Base-by-base conservation (phyloP, 2,888 invertebrate genomes). In the Aleiodes alternator region DNA sequence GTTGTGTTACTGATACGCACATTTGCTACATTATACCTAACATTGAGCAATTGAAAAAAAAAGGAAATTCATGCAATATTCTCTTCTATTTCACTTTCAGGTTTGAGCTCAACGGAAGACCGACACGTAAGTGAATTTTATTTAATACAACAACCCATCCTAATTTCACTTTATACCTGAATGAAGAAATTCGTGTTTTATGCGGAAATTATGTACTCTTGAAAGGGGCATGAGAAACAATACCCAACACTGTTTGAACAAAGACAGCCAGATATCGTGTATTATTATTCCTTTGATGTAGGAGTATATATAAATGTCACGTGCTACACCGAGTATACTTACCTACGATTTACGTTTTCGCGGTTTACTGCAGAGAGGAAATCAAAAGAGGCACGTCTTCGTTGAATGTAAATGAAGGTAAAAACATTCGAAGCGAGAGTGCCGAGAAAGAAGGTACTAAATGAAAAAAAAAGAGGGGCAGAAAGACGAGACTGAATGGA, bases 61-160 rank as follows among this genome's bases (percentile, higher is more conserved):
- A 34, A 34, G 43, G 16, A 43, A 64, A 11, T 48, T n/a, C 38
- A 64, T 64, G 43, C 4, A 43, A 38, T 16, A 64, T 43, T 43
- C 43, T 43, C 64, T 79, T 77, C 78, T 83, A 81, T 78, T 79
- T 85, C 75, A 86, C 84, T 88, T 90, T 69, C 91, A 92, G 93
- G 92, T 88, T 91, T 93, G 87, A 93, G 92, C 87, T 92, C 93
- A 64, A 91, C 92, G 71, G 93, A 93, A 87, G 93, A 93, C 87
- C 90, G 93, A 91, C 93, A 93, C 90, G 93, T 93, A 90, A 93
- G 93, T 93, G 90, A 78, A 73, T 69, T 72, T 48, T 51, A 57
- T 71, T 57, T 53, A 53, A 43, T 43, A 43, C 8, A 7, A 11
- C 3, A 7, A 11, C 3, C 43, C 43, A 43, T 43, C 43, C 9